A percentile compares a stretch with the other conserved stretches of the same genome.
These are phyloP conservation scores for Hemiscyllium ocellatum DNA, from an alignment of 2,113 vertebrate genomes.

Conservation along the genomic window DNA sequence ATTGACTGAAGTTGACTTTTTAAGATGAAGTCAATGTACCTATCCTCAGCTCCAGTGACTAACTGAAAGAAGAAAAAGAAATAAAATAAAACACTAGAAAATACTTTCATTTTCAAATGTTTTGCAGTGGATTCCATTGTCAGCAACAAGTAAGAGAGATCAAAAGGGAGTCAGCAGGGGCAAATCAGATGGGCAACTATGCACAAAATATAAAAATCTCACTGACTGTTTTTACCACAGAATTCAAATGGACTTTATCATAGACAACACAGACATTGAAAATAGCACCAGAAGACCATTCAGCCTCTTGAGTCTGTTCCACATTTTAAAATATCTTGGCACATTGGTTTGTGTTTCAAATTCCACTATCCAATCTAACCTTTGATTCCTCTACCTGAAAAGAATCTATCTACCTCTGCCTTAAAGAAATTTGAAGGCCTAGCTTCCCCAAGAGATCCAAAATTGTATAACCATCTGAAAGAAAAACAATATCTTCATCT, in stretches of 20 bases:
- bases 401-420: too few relatives aligned
- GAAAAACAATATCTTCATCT: too few relatives aligned
- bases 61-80: not conserved
- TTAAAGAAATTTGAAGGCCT: too few relatives aligned
- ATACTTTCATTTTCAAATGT: not conserved
- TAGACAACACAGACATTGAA: too few relatives aligned
- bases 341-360: too few relatives aligned
- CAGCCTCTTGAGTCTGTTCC: too few relatives aligned
- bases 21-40: not conserved
- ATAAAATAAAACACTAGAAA: not conserved
- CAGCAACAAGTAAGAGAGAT: not conserved
- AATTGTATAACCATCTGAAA: too few relatives aligned
- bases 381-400: too few relatives aligned
- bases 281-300: too few relatives aligned
- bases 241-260: not conserved
- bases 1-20: not conserved
- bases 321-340: too few relatives aligned
- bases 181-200: not conserved
- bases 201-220: not conserved
- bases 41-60: not conserved
- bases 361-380: too few relatives aligned
- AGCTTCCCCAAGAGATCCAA: too few relatives aligned
- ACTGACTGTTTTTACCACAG: not conserved
- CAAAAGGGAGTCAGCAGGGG: not conserved
- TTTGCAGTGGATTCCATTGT: not conserved